Evolutionary conservation across 2,797 vertebrate genomes (phyloP), one percentile per base, ranked within the genome.

Genomic region (Mionectes olivaceus): DNA sequence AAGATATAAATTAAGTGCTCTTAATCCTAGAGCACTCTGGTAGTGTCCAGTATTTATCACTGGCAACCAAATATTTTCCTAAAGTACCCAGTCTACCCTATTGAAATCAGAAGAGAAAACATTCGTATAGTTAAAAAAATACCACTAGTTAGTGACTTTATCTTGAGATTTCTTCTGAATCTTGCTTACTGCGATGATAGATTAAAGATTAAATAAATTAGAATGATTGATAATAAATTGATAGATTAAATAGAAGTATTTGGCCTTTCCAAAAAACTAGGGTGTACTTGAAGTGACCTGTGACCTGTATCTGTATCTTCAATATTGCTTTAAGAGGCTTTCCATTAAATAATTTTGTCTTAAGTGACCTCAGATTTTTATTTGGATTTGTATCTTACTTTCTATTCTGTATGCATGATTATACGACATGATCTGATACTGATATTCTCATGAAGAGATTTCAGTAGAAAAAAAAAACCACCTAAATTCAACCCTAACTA

Each of bases 1-100:
- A 90, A 87, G 28, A 84, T 61, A 52, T 50, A 79, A 91, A 87
- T 89, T 79, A 83, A 92, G 55, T 79, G 28, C 19, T 88, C 47
- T 75, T 41, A 89, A 90, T 85, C 10, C 14, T 89, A 81, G 25
- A 68, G 15, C 61, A 56, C 7, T 75, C 12, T 71, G 19, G 19
- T 71, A 59, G 33, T 32, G 19, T 59, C 13, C 25, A 86, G 50
- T 75, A 83, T 80, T 82, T 88, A 63, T 75, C 75, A 61, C 12
- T 33, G 17, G 8, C 10, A 89, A 79, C 2, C 21, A 56, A n/a
- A 35, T 33, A 24, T 74, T 63, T 70, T 92, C 33, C 18, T 60
- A 24, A 74, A 74, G 8, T 50, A 52, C 4, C 6, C 19, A 43
- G 11, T 68, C 35, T 64, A 2, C 13, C 5, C 2, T 33, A 10